Evolutionary conservation across 2,113 vertebrate species (phyloP).

Genomic region (Leucoraja erinaceus): DNA sequence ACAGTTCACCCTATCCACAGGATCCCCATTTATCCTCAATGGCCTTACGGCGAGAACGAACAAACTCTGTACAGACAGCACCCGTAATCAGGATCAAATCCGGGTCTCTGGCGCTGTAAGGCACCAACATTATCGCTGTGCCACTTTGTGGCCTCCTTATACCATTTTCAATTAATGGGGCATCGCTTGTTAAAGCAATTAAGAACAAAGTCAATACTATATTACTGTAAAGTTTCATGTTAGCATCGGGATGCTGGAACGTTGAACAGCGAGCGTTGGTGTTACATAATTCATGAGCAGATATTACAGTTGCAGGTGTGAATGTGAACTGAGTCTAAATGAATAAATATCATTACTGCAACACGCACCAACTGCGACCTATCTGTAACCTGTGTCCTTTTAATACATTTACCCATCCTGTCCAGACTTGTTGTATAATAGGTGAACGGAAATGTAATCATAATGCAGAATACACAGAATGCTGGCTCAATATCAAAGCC

Average conservation of each 20-base stretch:
- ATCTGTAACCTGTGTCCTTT: constrained; percentile 2
- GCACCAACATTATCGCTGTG: no score
- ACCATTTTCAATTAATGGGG: neutral
- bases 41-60: no score
- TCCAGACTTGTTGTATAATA: neutral
- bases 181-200: neutral
- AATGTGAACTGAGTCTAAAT: neutral
- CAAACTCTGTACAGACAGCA: no score
- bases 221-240: neutral
- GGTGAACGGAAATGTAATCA: neutral
- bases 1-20: no score
- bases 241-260: neutral
- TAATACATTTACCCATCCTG: neutral
- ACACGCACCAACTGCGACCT: neutral
- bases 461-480: neutral
- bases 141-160: neutral
- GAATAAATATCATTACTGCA: constrained; percentile 21
- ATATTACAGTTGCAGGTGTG: neutral
- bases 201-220: neutral
- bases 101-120: no score
- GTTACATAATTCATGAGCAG: constrained; percentile 20
- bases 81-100: no score
- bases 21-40: no score
- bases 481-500: neutral
- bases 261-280: neutral